phyloP scores from a whole-genome alignment of 1,140 invertebrate species.

The Caerostris extrusa region DNA sequence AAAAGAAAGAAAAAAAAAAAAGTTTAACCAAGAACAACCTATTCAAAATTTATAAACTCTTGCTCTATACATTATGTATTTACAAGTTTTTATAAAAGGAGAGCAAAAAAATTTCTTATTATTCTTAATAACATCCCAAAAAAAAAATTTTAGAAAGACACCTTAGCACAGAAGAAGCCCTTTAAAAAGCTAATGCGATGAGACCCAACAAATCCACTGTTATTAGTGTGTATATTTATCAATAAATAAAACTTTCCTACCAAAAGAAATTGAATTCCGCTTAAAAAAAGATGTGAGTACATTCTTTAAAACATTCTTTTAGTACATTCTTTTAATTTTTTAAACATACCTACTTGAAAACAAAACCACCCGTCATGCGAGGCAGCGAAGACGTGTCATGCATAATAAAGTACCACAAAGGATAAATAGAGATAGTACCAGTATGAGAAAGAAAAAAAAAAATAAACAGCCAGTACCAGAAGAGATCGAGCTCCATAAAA shows the following conservation, averaged over 20 bases:
- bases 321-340: too few species aligned
- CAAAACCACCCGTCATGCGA: not conserved
- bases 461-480: not conserved
- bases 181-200: too few species aligned
- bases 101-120: too few species aligned
- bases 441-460: not conserved
- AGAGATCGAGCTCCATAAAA: not conserved
- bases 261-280: not conserved
- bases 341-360: not conserved
- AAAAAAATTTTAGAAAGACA: too few species aligned
- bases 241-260: not conserved
- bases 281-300: not conserved
- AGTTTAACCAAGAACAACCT: too few species aligned
- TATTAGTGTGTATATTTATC: not conserved
- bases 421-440: not conserved
- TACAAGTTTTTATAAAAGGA: too few species aligned
- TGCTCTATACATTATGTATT: too few species aligned
- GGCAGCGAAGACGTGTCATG: not conserved
- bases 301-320: constrained; percentile 42
- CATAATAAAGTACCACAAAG: not conserved
- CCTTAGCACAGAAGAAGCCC: too few species aligned
- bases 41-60: too few species aligned
- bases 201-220: too few species aligned
- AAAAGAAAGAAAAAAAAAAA: too few species aligned
- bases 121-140: too few species aligned